A percentile compares a stretch with the other conserved stretches of the same genome.
Evolutionary conservation across 2,113 vertebrate species (phyloP).

Genomic region (Penelope pileata): DNA sequence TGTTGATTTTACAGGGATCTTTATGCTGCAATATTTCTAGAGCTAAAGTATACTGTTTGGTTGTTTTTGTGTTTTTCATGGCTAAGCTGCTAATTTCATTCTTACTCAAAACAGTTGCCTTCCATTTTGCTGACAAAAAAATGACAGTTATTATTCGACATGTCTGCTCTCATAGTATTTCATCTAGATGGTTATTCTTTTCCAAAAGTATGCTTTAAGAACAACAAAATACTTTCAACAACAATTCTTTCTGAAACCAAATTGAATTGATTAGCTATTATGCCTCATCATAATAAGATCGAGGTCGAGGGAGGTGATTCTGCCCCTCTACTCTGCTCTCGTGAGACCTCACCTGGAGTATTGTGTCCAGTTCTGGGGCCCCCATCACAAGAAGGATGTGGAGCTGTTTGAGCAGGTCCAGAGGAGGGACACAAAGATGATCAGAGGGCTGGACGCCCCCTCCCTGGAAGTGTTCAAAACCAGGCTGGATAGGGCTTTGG

Average conservation of each 20-base stretch:
- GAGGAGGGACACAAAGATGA: too few relatives aligned
- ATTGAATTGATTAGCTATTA: neutral
- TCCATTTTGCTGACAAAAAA: neutral
- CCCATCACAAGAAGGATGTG: too few relatives aligned
- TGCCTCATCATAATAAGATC: too few relatives aligned
- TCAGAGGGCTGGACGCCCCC: too few relatives aligned
- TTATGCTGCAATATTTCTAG: neutral
- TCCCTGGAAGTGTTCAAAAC: too few relatives aligned
- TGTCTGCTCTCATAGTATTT: neutral
- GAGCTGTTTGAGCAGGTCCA: too few relatives aligned
- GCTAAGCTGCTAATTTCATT: neutral
- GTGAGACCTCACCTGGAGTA: too few relatives aligned
- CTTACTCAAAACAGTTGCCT: neutral
- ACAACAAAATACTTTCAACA: neutral
- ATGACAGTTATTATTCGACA: neutral
- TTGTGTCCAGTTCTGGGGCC: too few relatives aligned
- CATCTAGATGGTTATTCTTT: neutral
- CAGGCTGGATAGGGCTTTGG: too few relatives aligned
- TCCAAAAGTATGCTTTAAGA: neutral
- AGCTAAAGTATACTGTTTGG: neutral
- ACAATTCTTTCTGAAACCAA: neutral
- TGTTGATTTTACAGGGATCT: neutral
- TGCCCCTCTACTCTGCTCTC: too few relatives aligned
- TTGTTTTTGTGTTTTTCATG: neutral
- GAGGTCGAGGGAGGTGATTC: too few relatives aligned